A percentile compares a stretch with the other conserved stretches of the same genome.
These are phyloP conservation scores for Formica exsecta DNA, from an alignment of 1,140 invertebrate genomes.

Conservation along the genomic window DNA sequence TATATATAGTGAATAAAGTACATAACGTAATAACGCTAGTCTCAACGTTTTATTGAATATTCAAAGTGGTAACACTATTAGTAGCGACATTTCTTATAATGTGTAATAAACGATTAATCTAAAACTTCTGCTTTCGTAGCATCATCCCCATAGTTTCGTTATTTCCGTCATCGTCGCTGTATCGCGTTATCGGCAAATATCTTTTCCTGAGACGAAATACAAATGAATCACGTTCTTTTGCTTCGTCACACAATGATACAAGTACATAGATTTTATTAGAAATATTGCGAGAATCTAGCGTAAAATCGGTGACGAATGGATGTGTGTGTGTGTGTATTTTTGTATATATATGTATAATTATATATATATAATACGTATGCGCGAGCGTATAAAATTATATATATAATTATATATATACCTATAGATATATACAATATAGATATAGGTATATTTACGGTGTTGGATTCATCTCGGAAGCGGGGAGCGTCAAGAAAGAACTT, in stretches of 20 bases:
- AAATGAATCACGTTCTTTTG: conserved; percentile 60
- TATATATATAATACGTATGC: conserved; percentile 47
- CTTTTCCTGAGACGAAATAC: conserved; percentile 68
- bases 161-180: conserved; percentile 10
- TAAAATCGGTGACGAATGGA: conserved; percentile 73
- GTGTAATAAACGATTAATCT: conserved; percentile 76
- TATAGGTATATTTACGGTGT: conserved; percentile 73
- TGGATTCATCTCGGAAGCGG: conserved; percentile 22
- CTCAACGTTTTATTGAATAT: conserved; percentile 82
- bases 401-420: conserved; percentile 62
- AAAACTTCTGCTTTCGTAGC: conserved; percentile 63
- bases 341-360: conserved; percentile 54
- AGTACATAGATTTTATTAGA: conserved; percentile 51
- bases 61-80: conserved; percentile 82
- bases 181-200: conserved; percentile 60
- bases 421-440: conserved; percentile 53
- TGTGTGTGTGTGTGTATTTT: background rate
- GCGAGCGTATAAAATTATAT: conserved; percentile 35
- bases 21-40: conserved; percentile 65
- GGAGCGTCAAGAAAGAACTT: background rate
- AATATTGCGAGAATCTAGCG: conserved; percentile 65
- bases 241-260: conserved; percentile 59
- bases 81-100: conserved; percentile 76
- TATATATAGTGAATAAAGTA: conserved; percentile 31
- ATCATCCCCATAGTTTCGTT: conserved; percentile 45